phyloP scores from a whole-genome alignment of 1,140 invertebrate species.

The Lordiphosa collinella region DNA sequence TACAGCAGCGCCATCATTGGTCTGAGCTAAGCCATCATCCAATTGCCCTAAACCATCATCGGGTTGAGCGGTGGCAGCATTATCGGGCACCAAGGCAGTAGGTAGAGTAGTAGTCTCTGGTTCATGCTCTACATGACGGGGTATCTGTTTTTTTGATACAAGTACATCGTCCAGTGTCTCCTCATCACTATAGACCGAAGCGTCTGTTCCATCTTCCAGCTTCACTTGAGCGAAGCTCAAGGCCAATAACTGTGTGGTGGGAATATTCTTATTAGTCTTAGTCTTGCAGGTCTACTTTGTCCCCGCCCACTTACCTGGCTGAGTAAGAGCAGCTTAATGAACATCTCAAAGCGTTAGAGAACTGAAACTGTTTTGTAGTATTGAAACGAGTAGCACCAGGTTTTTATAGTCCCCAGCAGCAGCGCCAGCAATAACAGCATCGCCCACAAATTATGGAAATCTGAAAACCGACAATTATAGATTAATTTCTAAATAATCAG shows the following conservation, averaged over 20 bases:
- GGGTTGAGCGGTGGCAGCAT: conserved; percentile 13
- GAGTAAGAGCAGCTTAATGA: conserved; percentile 44
- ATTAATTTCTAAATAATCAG: conserved; percentile 7
- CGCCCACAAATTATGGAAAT: conserved; percentile 46
- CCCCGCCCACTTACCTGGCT: conserved; percentile 30
- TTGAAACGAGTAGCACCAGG: conserved; percentile 1
- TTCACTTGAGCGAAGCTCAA: conserved; percentile 17
- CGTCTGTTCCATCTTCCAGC: conserved; percentile 20
- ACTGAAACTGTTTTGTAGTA: conserved; percentile 22
- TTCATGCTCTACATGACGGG: not conserved
- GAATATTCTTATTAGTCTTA: not conserved
- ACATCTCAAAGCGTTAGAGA: conserved; percentile 24
- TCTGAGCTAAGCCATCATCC: conserved; percentile 22
- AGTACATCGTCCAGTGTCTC: conserved; percentile 30
- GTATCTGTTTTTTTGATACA: not conserved
- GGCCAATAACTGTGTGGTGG: conserved; percentile 30
- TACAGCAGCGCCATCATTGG: not conserved
- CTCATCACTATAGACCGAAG: conserved; percentile 26
- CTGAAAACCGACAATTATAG: conserved; percentile 17
- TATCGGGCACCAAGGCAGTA: conserved; percentile 7
- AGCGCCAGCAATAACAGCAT: not conserved
- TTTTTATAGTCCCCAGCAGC: conserved; percentile 45
- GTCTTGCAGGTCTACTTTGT: not conserved
- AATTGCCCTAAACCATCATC: conserved; percentile 13
- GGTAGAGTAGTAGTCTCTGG: conserved; percentile 31